These are phyloP conservation scores for Mimas tiliae DNA, from an alignment of 2,888 invertebrate species.

Conservation along the genomic window DNA sequence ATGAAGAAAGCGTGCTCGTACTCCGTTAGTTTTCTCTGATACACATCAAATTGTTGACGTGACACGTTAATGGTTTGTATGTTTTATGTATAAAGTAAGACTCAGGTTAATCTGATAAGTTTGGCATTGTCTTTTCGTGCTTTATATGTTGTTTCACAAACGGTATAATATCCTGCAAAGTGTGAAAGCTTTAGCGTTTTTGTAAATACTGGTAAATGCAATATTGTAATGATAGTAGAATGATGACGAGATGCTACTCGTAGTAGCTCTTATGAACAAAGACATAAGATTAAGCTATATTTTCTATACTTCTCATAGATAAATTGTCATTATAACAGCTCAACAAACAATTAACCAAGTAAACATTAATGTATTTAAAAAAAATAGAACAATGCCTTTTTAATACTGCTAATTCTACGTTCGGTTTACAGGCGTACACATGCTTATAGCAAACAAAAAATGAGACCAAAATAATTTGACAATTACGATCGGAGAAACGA, in stretches of 20 bases:
- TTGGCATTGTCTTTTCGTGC: constrained; percentile 1
- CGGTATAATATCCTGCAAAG: background rate
- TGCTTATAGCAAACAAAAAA: constrained; percentile 8
- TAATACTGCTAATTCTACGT: background rate
- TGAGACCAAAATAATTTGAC: constrained; percentile 10
- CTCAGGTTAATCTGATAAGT: constrained; percentile 15
- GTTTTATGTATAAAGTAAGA: constrained; percentile 20
- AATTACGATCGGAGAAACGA: constrained; percentile 1
- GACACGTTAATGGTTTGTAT: constrained; percentile 1
- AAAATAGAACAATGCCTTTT: background rate
- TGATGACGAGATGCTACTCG: no score
- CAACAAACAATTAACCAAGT: no score
- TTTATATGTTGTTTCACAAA: background rate
- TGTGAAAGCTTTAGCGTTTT: background rate
- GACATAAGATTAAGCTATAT: no score
- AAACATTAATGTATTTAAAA: background rate
- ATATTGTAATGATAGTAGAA: no score
- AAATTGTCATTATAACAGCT: no score
- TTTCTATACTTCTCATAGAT: no score
- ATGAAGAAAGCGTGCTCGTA: constrained; percentile 43
- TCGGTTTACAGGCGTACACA: background rate
- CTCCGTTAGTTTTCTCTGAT: background rate
- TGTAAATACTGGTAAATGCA: no score
- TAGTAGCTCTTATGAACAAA: no score
- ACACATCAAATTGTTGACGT: constrained; percentile 13